Conservation (phyloP, 2,113 vertebrate genomes). For the Helogale parvula region DNA sequence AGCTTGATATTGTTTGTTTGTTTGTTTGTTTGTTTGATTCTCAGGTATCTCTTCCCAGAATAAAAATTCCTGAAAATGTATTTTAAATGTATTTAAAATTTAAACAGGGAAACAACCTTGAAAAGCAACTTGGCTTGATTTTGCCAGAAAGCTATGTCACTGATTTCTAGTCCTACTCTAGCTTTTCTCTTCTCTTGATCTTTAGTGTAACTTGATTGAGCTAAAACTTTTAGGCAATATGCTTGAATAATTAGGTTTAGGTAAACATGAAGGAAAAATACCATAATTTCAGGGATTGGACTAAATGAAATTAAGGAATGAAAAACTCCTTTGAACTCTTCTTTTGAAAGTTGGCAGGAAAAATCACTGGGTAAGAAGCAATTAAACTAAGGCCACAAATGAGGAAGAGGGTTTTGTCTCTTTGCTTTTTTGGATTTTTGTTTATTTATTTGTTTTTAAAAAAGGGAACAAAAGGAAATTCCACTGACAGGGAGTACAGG, state of each 20-base stretch:
- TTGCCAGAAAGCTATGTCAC: neutral
- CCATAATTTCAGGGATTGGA: no score
- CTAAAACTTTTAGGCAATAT: neutral
- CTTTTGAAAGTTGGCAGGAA: neutral
- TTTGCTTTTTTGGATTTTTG: neutral
- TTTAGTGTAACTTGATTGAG: neutral
- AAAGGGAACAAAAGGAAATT: neutral
- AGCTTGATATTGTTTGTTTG: neutral
- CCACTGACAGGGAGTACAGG: accelerated
- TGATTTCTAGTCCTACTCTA: neutral
- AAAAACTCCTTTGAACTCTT: neutral
- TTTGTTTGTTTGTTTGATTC: neutral
- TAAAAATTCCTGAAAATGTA: neutral
- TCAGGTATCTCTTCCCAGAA: neutral
- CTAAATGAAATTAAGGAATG: neutral
- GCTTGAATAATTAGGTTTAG: neutral
- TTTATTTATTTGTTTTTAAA: neutral
- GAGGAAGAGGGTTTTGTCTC: neutral
- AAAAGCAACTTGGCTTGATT: neutral
- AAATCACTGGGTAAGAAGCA: neutral
- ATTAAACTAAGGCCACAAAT: neutral
- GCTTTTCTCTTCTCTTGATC: neutral
- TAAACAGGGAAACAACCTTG: neutral
- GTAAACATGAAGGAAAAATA: neutral
- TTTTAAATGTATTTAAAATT: neutral